Evolutionary conservation across 2,113 vertebrate species (phyloP).

Genomic region (Hemiprocne comata): DNA sequence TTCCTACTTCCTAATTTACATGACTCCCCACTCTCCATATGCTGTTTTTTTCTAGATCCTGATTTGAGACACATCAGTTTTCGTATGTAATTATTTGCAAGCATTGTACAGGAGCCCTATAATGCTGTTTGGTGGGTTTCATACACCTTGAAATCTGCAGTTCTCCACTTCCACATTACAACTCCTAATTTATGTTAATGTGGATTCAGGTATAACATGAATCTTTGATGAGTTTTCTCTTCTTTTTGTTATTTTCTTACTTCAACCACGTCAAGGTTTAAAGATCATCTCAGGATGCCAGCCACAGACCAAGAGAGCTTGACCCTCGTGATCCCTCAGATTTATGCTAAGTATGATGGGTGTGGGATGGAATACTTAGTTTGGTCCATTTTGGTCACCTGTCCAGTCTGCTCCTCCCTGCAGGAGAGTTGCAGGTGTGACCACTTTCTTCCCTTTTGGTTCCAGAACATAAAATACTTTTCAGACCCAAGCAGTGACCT

Average conservation of each 20-base stretch:
- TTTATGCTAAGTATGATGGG: too few species aligned
- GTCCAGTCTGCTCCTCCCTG: too few species aligned
- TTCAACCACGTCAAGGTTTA: neutral
- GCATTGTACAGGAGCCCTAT: neutral
- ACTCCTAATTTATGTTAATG: neutral
- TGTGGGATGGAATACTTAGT: too few species aligned
- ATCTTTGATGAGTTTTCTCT: neutral
- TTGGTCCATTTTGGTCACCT: too few species aligned
- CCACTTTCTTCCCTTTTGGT: too few species aligned
- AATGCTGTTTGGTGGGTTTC: neutral
- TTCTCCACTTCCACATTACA: neutral
- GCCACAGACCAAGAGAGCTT: too few species aligned
- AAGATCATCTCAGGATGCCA: too few species aligned
- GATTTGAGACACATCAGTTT: neutral
- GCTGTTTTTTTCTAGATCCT: neutral
- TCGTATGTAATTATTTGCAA: neutral
- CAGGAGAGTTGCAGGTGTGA: too few species aligned
- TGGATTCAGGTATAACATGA: neutral
- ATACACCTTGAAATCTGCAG: neutral
- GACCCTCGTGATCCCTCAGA: too few species aligned
- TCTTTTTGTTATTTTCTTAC: neutral
- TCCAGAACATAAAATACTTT: too few species aligned
- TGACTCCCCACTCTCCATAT: neutral
- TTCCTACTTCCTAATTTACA: constrained; percentile 47
- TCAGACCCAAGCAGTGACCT: too few species aligned